Conservation (phyloP, 2,888 invertebrate species). For the Pycnomerus fuliginosus region DNA sequence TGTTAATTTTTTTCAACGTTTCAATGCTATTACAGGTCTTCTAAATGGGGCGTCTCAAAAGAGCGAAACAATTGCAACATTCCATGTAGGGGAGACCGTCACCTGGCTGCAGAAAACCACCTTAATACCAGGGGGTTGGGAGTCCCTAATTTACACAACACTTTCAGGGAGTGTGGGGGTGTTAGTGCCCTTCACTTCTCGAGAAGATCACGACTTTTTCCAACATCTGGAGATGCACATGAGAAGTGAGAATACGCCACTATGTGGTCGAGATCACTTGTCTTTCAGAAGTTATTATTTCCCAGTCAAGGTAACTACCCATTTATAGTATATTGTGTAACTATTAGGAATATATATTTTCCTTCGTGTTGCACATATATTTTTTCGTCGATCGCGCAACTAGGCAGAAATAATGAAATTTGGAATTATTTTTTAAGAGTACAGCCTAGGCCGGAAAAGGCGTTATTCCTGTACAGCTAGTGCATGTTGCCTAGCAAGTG, state of each 20-base stretch:
- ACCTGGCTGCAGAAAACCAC: conserved; percentile 91
- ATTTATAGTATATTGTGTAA: too few relatives aligned
- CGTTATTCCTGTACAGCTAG: too few relatives aligned
- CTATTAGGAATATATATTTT: too few relatives aligned
- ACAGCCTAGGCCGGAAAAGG: too few relatives aligned
- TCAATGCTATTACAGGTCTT: conserved; percentile 61
- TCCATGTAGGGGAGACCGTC: conserved; percentile 95
- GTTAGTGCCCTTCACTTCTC: conserved; percentile 89
- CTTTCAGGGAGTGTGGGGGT: conserved; percentile 93
- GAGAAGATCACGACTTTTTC: conserved; percentile 98
- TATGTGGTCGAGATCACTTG: conserved; percentile 96
- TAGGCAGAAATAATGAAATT: too few relatives aligned
- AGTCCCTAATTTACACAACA: conserved; percentile 94
- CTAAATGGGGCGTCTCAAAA: conserved; percentile 98
- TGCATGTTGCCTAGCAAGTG: too few relatives aligned
- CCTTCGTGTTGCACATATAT: too few relatives aligned
- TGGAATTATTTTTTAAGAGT: too few relatives aligned
- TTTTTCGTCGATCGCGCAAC: too few relatives aligned
- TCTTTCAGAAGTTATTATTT: conserved; percentile 97
- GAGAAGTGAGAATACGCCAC: conserved; percentile 93
- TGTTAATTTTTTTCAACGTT: neutral
- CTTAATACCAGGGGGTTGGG: conserved; percentile 95
- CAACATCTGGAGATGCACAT: conserved; percentile 99
- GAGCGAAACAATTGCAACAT: conserved; percentile 87
- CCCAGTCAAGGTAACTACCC: conserved; percentile 94